Percentiles rank a stretch among this genome's conserved stretches.
These are phyloP conservation scores for Tachysurus vachellii DNA, from an alignment of 2,113 vertebrate species.

Conservation along the genomic window DNA sequence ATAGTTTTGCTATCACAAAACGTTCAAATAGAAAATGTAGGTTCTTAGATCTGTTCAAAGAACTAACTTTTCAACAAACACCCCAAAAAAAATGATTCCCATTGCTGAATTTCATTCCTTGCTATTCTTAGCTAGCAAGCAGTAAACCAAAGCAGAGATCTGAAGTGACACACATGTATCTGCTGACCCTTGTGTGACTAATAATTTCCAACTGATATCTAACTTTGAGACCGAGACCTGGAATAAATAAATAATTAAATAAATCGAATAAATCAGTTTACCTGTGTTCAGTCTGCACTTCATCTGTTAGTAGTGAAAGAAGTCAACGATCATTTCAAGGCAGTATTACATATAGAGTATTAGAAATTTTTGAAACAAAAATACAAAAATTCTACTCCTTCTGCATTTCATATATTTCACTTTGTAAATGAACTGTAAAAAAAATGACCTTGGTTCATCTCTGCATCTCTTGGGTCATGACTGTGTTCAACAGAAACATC, in stretches of 20 bases:
- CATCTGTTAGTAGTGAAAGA: background rate
- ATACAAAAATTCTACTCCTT: background rate
- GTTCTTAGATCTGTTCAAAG: background rate
- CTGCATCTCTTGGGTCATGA: background rate
- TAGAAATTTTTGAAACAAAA: background rate
- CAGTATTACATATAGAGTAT: background rate
- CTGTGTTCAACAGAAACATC: background rate
- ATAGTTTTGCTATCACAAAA: background rate
- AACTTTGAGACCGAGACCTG: background rate
- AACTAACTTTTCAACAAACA: background rate
- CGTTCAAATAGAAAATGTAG: background rate
- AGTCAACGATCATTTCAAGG: background rate
- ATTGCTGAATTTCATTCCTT: background rate
- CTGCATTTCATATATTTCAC: background rate
- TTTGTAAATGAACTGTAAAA: background rate
- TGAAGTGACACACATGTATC: background rate
- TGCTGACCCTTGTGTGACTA: background rate
- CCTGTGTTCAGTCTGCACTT: background rate
- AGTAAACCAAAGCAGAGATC: background rate
- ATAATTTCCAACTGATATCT: background rate
- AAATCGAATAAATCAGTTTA: slow-evolving; percentile 11
- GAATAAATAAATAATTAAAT: no score
- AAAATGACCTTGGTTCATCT: background rate
- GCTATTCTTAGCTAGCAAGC: background rate
- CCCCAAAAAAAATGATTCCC: no score